Evolutionary conservation across 2,888 invertebrate species (phyloP).

Genomic region (Drosophila putrida): DNA sequence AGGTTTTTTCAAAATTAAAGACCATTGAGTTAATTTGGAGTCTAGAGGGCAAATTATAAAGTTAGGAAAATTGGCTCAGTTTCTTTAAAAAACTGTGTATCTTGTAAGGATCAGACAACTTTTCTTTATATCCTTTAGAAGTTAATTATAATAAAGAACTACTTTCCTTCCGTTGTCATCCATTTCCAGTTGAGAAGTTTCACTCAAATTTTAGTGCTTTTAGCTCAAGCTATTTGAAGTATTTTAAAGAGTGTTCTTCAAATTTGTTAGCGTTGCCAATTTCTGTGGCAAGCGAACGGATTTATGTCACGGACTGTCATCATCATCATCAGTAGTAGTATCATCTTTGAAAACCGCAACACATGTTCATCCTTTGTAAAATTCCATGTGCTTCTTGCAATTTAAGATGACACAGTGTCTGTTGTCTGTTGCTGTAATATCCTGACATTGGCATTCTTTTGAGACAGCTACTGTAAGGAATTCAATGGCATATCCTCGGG

Average conservation of each 20-base stretch:
- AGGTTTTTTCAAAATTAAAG: too few species aligned
- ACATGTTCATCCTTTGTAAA: neutral
- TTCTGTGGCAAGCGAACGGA: neutral
- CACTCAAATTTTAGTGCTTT: neutral
- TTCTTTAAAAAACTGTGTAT: too few species aligned
- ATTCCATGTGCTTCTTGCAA: neutral
- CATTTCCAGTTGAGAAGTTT: neutral
- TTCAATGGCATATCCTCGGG: neutral
- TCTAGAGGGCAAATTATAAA: too few species aligned
- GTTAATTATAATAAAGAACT: too few species aligned
- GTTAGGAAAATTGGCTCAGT: too few species aligned
- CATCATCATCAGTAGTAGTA: neutral
- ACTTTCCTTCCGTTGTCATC: too few species aligned
- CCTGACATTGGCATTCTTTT: neutral
- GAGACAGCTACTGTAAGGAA: neutral
- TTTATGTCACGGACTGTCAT: neutral
- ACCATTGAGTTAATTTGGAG: too few species aligned
- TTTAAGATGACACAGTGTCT: conserved; percentile 3
- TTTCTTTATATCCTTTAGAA: too few species aligned
- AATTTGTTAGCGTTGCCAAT: neutral
- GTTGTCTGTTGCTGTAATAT: conserved; percentile 2
- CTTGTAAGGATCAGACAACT: too few species aligned
- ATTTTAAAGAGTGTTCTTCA: neutral
- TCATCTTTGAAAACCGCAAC: neutral
- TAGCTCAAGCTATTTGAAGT: neutral